These are phyloP conservation scores for Diceros bicornis DNA, from an alignment of 2,797 vertebrate species.

Conservation along the genomic window DNA sequence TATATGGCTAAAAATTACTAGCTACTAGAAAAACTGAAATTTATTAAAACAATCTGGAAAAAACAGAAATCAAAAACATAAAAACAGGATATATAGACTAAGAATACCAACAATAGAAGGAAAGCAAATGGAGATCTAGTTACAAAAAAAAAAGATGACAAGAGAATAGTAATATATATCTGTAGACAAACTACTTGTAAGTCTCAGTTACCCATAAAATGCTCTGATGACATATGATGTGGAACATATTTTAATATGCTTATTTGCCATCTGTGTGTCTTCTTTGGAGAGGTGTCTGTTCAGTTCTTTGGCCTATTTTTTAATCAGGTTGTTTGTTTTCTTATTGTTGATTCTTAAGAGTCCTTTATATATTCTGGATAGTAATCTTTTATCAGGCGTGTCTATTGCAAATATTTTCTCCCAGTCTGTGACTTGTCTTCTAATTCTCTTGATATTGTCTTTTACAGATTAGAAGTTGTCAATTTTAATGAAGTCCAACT, in stretches of 20 bases:
- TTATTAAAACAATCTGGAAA: background rate
- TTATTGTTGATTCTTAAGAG: background rate
- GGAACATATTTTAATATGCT: background rate
- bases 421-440: no score
- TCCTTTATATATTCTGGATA: background rate
- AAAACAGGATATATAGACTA: background rate
- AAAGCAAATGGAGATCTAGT: background rate
- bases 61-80: background rate
- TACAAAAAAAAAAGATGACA: background rate
- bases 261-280: background rate
- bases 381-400: background rate
- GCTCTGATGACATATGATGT: background rate
- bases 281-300: background rate
- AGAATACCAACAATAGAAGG: background rate
- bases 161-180: background rate
- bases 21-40: background rate
- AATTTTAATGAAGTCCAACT: background rate
- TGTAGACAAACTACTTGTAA: background rate
- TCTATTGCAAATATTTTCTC: background rate
- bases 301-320: background rate
- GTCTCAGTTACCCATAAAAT: background rate
- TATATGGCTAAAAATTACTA: background rate
- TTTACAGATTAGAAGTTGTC: background rate
- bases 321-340: background rate
- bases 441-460: background rate